These are phyloP conservation scores for Ptilodon capucinus DNA, from an alignment of 2,888 invertebrate genomes.

Conservation along the genomic window DNA sequence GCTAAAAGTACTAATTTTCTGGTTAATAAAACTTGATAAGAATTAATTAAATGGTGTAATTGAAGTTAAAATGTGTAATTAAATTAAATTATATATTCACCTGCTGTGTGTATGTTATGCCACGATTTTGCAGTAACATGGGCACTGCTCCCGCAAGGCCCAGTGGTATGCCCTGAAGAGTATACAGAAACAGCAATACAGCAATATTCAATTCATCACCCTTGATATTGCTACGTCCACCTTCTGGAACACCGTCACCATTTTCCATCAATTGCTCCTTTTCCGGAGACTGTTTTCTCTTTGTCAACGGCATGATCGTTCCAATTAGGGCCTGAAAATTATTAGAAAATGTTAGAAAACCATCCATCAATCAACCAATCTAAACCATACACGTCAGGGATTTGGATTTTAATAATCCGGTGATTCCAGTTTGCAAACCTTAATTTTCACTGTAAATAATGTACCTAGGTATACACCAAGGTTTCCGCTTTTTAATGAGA, in stretches of 20 bases:
- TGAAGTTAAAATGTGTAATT: no score
- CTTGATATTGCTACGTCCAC: slow-evolving; percentile 77
- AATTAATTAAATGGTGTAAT: not conserved
- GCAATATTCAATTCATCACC: slow-evolving; percentile 92
- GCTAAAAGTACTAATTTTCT: no score
- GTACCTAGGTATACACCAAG: slow-evolving; percentile 7
- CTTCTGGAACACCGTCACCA: slow-evolving; percentile 52
- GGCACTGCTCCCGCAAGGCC: slow-evolving; percentile 97
- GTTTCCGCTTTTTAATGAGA: slow-evolving; percentile 1
- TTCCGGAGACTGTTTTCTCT: slow-evolving; percentile 65
- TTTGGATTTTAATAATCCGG: slow-evolving; percentile 15
- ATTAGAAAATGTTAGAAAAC: slow-evolving; percentile 14
- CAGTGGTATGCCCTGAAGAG: slow-evolving; percentile 97
- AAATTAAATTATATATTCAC: slow-evolving; percentile 50
- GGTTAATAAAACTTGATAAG: not conserved
- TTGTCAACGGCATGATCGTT: slow-evolving; percentile 69
- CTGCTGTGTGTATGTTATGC: slow-evolving; percentile 97
- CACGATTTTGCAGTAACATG: slow-evolving; percentile 95
- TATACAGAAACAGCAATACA: slow-evolving; percentile 94
- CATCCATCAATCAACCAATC: slow-evolving; percentile 38
- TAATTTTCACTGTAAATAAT: slow-evolving; percentile 54
- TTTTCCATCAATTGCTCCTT: slow-evolving; percentile 71
- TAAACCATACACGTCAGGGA: slow-evolving; percentile 63
- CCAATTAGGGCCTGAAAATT: slow-evolving; percentile 56
- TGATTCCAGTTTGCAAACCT: slow-evolving; percentile 48